Percentiles rank a stretch among this genome's conserved stretches.
phyloP scores from a whole-genome alignment of 2,888 invertebrate genomes.

The Dryadula phaetusa region DNA sequence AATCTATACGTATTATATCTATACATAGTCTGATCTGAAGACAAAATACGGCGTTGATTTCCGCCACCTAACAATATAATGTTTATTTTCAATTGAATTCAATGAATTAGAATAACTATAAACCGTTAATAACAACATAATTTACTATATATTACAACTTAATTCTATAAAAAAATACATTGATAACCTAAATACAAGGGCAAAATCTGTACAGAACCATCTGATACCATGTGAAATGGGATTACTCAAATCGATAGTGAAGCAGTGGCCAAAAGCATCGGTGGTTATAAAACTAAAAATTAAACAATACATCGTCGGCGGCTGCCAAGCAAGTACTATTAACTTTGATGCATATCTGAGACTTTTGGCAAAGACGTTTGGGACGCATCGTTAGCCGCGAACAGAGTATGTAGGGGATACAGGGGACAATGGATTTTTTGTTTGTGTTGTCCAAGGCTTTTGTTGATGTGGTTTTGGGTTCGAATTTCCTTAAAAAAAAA shows the following conservation, averaged over 20 bases:
- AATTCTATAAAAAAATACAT: no score
- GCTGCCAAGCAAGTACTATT: slow-evolving; percentile 58
- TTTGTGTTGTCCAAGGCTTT: background rate
- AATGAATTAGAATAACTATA: no score
- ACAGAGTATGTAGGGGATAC: slow-evolving; percentile 14
- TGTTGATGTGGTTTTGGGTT: background rate
- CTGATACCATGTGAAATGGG: slow-evolving; percentile 13
- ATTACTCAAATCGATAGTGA: slow-evolving; percentile 39
- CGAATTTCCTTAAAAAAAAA: background rate
- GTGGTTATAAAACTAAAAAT: slow-evolving; percentile 62
- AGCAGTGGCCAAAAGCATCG: slow-evolving; percentile 47
- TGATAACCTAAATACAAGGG: background rate
- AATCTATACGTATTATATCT: no score
- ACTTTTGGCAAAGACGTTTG: slow-evolving; percentile 48
- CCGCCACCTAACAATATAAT: background rate
- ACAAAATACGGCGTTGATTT: background rate
- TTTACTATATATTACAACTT: no score
- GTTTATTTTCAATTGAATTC: background rate
- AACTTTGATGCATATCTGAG: slow-evolving; percentile 62
- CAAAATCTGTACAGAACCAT: background rate
- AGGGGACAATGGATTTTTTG: slow-evolving; percentile 11
- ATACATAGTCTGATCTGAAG: no score
- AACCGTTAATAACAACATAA: no score
- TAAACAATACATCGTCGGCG: slow-evolving; percentile 61
- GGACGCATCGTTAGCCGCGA: slow-evolving; percentile 36